Percentiles rank a stretch among this genome's conserved stretches.
Evolutionary conservation across 2,113 vertebrate genomes (phyloP).

Genomic region (Neotoma lepida): DNA sequence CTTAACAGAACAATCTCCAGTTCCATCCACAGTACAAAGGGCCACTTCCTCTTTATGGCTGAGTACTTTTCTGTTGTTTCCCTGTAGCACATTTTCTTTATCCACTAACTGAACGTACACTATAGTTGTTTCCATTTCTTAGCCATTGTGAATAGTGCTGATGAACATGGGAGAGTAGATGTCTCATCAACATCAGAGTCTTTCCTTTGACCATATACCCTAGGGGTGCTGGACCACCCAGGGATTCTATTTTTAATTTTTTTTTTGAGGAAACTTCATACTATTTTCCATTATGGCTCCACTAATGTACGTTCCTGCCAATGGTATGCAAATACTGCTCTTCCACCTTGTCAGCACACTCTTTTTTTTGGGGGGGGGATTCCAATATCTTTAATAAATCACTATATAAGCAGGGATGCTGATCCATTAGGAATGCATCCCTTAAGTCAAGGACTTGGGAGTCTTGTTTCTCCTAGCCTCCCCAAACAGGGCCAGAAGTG

Average conservation of each 20-base stretch:
- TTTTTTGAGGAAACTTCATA: neutral
- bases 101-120: neutral
- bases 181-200: neutral
- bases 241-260: neutral
- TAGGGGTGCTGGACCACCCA: neutral
- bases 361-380: no score
- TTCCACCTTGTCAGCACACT: neutral
- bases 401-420: neutral
- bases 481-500: neutral
- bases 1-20: neutral
- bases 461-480: neutral
- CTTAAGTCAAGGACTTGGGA: neutral
- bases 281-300: neutral
- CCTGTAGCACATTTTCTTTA: neutral
- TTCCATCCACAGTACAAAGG: no score
- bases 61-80: neutral
- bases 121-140: neutral
- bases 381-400: neutral
- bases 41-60: no score
- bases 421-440: neutral
- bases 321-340: neutral
- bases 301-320: neutral
- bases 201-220: neutral
- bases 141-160: neutral
- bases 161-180: neutral